Percentiles rank a stretch among this genome's conserved stretches.
Evolutionary conservation across 2,113 vertebrate genomes (phyloP).

Genomic region (Machaerirhynchus nigripectus): DNA sequence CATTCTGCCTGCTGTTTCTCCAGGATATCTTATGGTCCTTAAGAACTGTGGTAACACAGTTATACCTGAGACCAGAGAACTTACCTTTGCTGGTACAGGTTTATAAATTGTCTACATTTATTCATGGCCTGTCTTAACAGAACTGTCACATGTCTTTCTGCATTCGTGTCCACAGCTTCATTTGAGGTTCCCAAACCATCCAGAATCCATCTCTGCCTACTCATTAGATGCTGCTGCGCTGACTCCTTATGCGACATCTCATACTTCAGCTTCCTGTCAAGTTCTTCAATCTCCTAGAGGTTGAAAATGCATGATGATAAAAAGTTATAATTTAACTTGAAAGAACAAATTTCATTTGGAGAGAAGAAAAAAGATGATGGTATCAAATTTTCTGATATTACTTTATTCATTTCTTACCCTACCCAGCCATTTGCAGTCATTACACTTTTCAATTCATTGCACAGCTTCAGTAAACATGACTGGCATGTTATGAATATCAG

Average conservation of each 20-base stretch:
- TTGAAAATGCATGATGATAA: neutral
- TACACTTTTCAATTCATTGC: neutral
- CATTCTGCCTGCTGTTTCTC: neutral
- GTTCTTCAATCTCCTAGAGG: constrained; percentile 69
- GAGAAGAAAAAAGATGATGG: neutral
- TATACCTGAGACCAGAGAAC: neutral
- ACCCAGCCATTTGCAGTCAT: neutral
- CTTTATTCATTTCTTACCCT: neutral
- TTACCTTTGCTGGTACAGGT: constrained; percentile 59
- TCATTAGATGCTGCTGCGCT: neutral
- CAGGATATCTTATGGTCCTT: neutral
- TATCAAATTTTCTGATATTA: constrained; percentile 16
- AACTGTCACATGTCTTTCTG: constrained; percentile 54
- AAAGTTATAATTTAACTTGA: neutral
- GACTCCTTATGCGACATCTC: constrained; percentile 56
- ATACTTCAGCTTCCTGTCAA: constrained; percentile 69
- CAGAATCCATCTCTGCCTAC: constrained; percentile 2
- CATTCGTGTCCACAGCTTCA: neutral
- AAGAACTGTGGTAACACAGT: neutral
- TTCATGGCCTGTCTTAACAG: constrained; percentile 59
- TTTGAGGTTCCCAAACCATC: neutral
- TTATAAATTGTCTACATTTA: constrained; percentile 33
- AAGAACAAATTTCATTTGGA: neutral
- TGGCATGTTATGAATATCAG: neutral
- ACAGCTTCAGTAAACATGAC: constrained; percentile 5